Percentiles rank a stretch among this genome's conserved stretches.
These are phyloP conservation scores for Sebastes ruberrimus DNA, from an alignment of 2,797 vertebrate species.

Conservation along the genomic window DNA sequence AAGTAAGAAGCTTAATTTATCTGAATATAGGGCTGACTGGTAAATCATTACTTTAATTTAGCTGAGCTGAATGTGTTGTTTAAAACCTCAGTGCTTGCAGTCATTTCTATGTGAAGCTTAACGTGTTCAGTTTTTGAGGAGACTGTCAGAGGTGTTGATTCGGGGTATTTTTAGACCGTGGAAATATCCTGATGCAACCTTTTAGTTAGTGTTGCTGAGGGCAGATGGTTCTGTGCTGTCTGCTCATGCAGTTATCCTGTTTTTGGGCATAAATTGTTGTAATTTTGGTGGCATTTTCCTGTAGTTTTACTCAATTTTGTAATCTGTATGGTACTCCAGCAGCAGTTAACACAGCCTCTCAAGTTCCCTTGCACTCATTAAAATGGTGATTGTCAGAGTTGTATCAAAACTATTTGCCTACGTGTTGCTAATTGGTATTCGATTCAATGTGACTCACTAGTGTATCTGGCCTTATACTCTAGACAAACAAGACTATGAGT, in stretches of 20 bases:
- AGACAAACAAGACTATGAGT: not conserved
- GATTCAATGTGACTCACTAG: not conserved
- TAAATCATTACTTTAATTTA: not conserved
- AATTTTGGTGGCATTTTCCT: not conserved
- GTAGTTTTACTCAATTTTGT: not conserved
- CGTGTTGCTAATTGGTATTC: not conserved
- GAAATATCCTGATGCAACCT: not conserved
- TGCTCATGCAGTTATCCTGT: not conserved
- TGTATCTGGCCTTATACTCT: not conserved
- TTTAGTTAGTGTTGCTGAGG: not conserved
- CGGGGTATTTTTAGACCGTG: not conserved
- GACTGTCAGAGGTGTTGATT: not conserved
- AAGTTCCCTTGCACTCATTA: not conserved
- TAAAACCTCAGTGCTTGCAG: not conserved
- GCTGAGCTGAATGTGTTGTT: not conserved
- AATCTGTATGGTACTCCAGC: no score
- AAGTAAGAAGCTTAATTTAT: not conserved
- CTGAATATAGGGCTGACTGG: not conserved
- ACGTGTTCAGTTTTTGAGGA: not conserved
- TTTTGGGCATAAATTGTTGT: not conserved
- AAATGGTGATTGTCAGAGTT: not conserved
- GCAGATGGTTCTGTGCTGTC: not conserved
- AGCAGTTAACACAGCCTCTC: not conserved
- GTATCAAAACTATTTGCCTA: not conserved
- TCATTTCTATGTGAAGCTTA: not conserved